These are phyloP conservation scores for Rosalia funebris DNA, from an alignment of 2,888 invertebrate species.

Conservation along the genomic window DNA sequence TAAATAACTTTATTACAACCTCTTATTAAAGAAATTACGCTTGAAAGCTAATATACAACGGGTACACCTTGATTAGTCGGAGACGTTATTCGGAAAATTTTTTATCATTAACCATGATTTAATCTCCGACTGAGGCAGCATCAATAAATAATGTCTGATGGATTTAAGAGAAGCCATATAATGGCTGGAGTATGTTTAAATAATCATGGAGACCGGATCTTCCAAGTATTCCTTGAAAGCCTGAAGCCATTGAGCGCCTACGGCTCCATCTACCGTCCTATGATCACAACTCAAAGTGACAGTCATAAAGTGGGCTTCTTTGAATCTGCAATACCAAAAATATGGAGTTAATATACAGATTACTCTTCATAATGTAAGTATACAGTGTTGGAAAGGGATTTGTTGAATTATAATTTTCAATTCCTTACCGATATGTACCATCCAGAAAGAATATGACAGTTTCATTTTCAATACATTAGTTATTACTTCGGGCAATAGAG, in stretches of 20 bases:
- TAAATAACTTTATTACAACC: slow-evolving; percentile 5
- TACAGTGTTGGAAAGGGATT: too few species aligned
- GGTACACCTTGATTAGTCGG: not conserved
- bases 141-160: slow-evolving; percentile 27
- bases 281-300: slow-evolving; percentile 98
- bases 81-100: slow-evolving; percentile 14
- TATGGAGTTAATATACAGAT: too few species aligned
- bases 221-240: slow-evolving; percentile 90
- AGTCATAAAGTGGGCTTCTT: slow-evolving; percentile 78
- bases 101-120: slow-evolving; percentile 10
- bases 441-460: too few species aligned
- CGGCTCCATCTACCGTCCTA: slow-evolving; percentile 96
- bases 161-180: slow-evolving; percentile 10
- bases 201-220: slow-evolving; percentile 92
- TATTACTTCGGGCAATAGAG: too few species aligned
- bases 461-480: too few species aligned
- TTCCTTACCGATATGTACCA: too few species aligned
- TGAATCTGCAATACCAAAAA: slow-evolving; percentile 70
- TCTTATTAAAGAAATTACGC: slow-evolving; percentile 8
- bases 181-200: slow-evolving; percentile 68
- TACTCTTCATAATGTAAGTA: too few species aligned
- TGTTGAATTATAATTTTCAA: too few species aligned
- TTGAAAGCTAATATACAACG: not conserved
- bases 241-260: slow-evolving; percentile 95
- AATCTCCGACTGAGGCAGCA: slow-evolving; percentile 34